Evolutionary conservation across 2,888 invertebrate species (phyloP).

Genomic region (Agriopis marginaria): DNA sequence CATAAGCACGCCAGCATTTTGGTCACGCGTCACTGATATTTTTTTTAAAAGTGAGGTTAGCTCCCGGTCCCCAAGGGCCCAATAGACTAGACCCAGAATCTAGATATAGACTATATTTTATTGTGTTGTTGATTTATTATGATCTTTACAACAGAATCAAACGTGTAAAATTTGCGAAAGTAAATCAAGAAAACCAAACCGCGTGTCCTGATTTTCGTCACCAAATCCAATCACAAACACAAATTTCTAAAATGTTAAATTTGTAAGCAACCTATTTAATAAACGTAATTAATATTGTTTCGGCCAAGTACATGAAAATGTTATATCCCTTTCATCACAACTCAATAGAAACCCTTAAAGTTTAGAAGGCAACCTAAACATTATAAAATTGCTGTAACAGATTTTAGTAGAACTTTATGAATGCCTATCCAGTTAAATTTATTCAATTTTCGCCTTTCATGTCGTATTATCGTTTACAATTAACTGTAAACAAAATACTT

Average conservation of each 20-base stretch:
- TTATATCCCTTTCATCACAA: conserved; percentile 51
- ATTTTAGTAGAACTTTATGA: conserved; percentile 49
- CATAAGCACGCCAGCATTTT: no score
- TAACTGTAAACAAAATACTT: conserved; percentile 58
- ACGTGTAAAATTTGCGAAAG: neutral
- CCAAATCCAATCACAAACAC: neutral
- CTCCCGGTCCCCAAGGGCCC: no score
- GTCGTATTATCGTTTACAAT: conserved; percentile 59
- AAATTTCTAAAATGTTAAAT: neutral
- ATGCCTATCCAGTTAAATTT: conserved; percentile 53
- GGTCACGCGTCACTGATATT: no score
- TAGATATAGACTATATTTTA: no score
- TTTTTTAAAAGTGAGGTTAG: no score
- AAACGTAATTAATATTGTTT: conserved; percentile 46
- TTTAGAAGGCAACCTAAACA: conserved; percentile 50
- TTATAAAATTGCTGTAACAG: conserved; percentile 49
- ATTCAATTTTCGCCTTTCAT: conserved; percentile 60
- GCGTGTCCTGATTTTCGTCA: neutral
- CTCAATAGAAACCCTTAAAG: conserved; percentile 52
- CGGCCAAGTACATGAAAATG: conserved; percentile 43
- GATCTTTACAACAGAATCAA: no score
- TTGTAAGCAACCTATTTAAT: conserved; percentile 5
- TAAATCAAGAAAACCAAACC: neutral
- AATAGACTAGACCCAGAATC: no score
- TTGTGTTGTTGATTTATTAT: no score